These are phyloP conservation scores for Villa cingulata DNA, from an alignment of 2,888 invertebrate species.

Conservation along the genomic window DNA sequence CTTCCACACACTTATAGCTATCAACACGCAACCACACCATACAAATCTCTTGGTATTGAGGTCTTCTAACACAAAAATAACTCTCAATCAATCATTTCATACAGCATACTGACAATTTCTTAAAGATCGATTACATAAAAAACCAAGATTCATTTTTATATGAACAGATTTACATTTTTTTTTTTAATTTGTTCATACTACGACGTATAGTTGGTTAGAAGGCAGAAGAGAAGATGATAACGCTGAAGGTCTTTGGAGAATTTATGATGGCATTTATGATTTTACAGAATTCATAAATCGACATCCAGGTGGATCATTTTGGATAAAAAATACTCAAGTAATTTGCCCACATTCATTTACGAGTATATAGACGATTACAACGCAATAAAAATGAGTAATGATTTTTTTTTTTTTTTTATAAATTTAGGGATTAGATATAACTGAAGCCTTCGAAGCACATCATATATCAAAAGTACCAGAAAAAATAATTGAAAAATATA, in stretches of 20 bases:
- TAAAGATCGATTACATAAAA: too few species aligned
- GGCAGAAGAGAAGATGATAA: constrained; percentile 54
- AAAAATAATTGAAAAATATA: constrained; percentile 49
- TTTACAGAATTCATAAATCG: constrained; percentile 58
- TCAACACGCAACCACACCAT: too few species aligned
- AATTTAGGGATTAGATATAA: constrained; percentile 60
- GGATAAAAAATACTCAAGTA: constrained; percentile 57
- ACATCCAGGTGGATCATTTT: constrained; percentile 78
- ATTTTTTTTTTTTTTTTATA: not conserved
- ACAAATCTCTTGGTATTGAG: too few species aligned
- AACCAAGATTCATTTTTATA: not conserved
- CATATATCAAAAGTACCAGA: constrained; percentile 48
- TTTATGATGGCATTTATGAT: constrained; percentile 68
- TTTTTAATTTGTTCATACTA: constrained; percentile 9
- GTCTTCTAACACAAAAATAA: too few species aligned
- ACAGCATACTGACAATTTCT: not conserved
- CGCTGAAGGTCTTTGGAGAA: constrained; percentile 66
- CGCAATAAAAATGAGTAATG: not conserved
- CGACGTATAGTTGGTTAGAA: constrained; percentile 49
- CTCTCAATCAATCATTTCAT: too few species aligned
- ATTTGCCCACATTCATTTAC: too few species aligned
- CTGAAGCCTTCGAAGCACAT: constrained; percentile 64
- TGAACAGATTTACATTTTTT: not conserved
- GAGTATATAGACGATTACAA: too few species aligned
- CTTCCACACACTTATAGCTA: too few species aligned